A percentile compares a stretch with the other conserved stretches of the same genome.
Conservation (phyloP, 1,140 invertebrate species). For the Sesamia nonagrioides region DNA sequence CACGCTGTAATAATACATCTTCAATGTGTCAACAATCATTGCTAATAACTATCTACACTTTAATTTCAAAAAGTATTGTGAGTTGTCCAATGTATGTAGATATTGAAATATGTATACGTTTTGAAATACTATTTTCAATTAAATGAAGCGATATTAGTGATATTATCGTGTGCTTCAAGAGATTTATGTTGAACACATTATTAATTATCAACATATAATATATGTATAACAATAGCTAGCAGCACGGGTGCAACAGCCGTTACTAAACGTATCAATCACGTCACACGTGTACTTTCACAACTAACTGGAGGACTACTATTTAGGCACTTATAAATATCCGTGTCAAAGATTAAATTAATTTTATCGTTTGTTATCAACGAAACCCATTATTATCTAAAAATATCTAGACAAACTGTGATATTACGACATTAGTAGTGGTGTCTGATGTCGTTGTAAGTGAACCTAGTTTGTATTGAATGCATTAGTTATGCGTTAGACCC, state of each 20-base stretch:
- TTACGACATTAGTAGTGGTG: neutral
- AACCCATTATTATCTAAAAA: conserved; percentile 1
- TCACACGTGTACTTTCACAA: neutral
- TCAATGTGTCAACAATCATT: neutral
- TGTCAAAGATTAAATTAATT: conserved; percentile 1
- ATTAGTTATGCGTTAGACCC: neutral
- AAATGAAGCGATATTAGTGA: neutral
- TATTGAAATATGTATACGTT: neutral
- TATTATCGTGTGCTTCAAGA: neutral
- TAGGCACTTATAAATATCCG: neutral
- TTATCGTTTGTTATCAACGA: neutral
- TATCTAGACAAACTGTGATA: neutral
- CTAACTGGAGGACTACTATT: neutral
- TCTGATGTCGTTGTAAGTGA: neutral
- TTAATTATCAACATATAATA: neutral
- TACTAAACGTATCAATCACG: neutral
- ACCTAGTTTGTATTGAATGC: neutral
- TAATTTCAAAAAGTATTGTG: neutral
- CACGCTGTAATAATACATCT: no score
- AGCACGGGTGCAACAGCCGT: neutral
- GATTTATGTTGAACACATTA: neutral
- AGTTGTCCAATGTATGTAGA: neutral
- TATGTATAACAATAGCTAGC: neutral
- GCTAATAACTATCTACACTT: neutral
- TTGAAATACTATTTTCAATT: neutral